These are phyloP conservation scores for Pemphredon lugubris DNA, from an alignment of 2,888 invertebrate genomes.

Conservation along the genomic window DNA sequence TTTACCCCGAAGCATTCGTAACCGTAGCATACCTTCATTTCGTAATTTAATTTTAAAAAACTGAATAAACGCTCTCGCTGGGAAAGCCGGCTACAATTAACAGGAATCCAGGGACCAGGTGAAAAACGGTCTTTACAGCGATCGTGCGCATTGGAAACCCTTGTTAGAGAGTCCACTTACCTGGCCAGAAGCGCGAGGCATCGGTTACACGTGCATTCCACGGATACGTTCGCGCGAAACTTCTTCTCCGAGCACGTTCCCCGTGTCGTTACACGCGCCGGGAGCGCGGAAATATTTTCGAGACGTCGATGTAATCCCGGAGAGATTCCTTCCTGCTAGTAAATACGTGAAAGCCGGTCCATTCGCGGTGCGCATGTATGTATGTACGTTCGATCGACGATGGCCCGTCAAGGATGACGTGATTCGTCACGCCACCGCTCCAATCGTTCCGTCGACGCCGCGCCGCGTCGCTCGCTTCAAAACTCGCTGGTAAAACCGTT, in stretches of 20 bases:
- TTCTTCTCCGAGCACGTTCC: slow-evolving; percentile 37
- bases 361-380: no score
- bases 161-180: slow-evolving; percentile 36
- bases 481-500: slow-evolving; percentile 12
- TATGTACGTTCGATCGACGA: no score
- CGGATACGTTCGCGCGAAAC: slow-evolving; percentile 43
- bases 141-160: slow-evolving; percentile 15
- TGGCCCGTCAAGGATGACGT: slow-evolving; percentile 28
- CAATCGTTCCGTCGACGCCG: slow-evolving; percentile 25
- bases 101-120: slow-evolving; percentile 31
- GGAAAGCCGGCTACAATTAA: slow-evolving; percentile 32
- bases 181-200: slow-evolving; percentile 29
- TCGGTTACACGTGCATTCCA: slow-evolving; percentile 46
- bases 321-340: slow-evolving; percentile 41
- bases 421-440: slow-evolving; percentile 37
- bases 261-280: slow-evolving; percentile 32
- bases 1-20: not conserved
- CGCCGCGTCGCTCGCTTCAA: slow-evolving; percentile 19
- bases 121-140: slow-evolving; percentile 39
- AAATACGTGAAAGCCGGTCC: slow-evolving; percentile 44
- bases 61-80: slow-evolving; percentile 17
- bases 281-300: slow-evolving; percentile 47
- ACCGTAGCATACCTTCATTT: slow-evolving; percentile 10
- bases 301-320: slow-evolving; percentile 50
- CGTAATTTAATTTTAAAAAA: slow-evolving; percentile 26